Base-by-base conservation (phyloP, 2,113 vertebrate genomes). In the Mastomys natalensis region DNA sequence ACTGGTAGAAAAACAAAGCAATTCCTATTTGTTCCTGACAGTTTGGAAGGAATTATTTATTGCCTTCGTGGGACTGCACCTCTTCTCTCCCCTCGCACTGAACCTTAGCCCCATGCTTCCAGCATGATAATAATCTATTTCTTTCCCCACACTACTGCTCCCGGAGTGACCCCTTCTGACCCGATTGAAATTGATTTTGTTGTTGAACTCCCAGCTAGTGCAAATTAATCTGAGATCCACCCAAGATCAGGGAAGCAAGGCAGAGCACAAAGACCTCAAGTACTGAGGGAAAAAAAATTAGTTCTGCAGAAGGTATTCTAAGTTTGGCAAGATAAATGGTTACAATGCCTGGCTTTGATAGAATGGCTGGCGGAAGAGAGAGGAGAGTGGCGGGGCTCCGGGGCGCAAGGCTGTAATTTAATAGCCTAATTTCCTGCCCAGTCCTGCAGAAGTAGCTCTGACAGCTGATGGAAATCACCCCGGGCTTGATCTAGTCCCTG, bases 381-480 rank as follows among this genome's bases (percentile, higher is more conserved):
- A 97, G 97, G 97, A 98, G 99, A 98, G 98, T 98, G 99, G 98
- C 98, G 98, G 98, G 97, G 95, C 97, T 98, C 98, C 98, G 96
- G 6, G 98, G 98, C 99, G 98, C 99, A 98, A 99, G 99, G 98
- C 98, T 99, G 99, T 99, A 99, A 99, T 99, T 99, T 99, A 99
- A 99, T 99, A 99, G 99, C 99, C 99, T 99, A 98, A 99, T 99
- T 99, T 99, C 99, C 99, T 99, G 98, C 98, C 98, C 97, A 90
- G 98, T 98, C 99, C 98, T 97, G 98, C 98, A 99, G 98, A 99
- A 99, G 98, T 98, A 99, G 98, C 98, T 98, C 99, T 99, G 99
- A 99, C 99, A 99, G 99, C 95, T 99, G 99, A 99, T 98, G 99
- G 99, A 99, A 99, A 99, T 98, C 98, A 98, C 99, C 92, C 73